A percentile compares a stretch with the other conserved stretches of the same genome.
phyloP scores from a whole-genome alignment of 92 coral and sea anemone genomes.

The Parazoanthus atlanticus region DNA sequence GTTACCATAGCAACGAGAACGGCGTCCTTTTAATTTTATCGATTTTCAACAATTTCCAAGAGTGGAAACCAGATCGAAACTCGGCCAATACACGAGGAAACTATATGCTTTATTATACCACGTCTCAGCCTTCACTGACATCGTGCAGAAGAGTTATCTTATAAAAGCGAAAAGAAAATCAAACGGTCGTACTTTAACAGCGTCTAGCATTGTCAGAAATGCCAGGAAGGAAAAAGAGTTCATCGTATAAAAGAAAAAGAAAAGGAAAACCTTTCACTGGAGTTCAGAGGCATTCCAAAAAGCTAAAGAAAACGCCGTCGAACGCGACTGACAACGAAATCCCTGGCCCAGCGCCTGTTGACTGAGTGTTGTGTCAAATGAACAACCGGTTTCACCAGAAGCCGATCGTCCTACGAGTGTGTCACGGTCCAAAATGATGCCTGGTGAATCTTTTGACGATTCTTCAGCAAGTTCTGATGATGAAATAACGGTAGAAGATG shows the following conservation, averaged over 20 bases:
- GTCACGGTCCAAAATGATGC: constrained; percentile 56
- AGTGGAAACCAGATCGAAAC: constrained; percentile 27
- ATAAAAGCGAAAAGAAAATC: constrained; percentile 41
- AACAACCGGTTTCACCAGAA: too few relatives aligned
- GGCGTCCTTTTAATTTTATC: constrained; percentile 29
- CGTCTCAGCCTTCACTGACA: constrained; percentile 22
- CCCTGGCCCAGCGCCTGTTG: constrained; percentile 47
- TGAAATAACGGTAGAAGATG: constrained; percentile 42
- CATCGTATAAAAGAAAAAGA: constrained; percentile 41
- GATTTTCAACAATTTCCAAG: constrained; percentile 24
- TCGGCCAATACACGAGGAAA: constrained; percentile 23
- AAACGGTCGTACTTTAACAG: constrained; percentile 13
- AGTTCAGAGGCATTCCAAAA: constrained; percentile 46
- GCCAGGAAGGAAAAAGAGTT: constrained; percentile 26
- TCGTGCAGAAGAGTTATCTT: constrained; percentile 4
- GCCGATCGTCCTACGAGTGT: constrained; percentile 52
- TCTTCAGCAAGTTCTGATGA: constrained; percentile 35
- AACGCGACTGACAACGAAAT: constrained; percentile 38
- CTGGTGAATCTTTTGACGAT: constrained; percentile 11
- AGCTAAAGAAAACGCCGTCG: constrained; percentile 43
- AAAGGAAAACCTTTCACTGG: constrained; percentile 64
- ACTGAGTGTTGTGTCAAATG: constrained; percentile 41
- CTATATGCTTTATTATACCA: constrained; percentile 32
- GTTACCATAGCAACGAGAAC: constrained; percentile 43
- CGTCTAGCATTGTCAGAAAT: constrained; percentile 32